Evolutionary conservation across 2,888 invertebrate genomes (phyloP).

Genomic region (Gastrophysa polygoni): DNA sequence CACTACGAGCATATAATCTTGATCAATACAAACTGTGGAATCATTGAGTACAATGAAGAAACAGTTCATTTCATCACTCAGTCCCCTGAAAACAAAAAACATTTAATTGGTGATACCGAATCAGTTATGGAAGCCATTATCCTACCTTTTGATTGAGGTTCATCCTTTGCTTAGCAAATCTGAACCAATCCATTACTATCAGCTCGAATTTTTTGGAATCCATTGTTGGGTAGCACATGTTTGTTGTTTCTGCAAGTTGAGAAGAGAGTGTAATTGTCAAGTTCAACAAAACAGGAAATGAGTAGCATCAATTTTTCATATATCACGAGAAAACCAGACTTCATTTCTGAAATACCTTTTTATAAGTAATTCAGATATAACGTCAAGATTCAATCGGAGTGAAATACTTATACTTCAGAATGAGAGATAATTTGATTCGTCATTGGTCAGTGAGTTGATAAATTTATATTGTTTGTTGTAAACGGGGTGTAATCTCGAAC

Average conservation of each 20-base stretch:
- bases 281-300: background rate
- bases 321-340: too few species aligned
- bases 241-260: background rate
- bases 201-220: background rate
- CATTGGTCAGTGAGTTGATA: too few species aligned
- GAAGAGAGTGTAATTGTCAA: background rate
- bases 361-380: too few species aligned
- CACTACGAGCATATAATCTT: too few species aligned
- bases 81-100: background rate
- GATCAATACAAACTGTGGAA: too few species aligned
- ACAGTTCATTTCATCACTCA: background rate
- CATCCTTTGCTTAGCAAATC: background rate
- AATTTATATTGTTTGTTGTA: too few species aligned
- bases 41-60: too few species aligned
- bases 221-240: background rate
- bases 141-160: background rate
- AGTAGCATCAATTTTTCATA: background rate
- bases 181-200: constrained; percentile 3
- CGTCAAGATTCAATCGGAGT: too few species aligned
- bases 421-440: too few species aligned
- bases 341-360: too few species aligned
- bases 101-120: background rate
- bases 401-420: too few species aligned
- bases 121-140: background rate
- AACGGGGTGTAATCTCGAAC: too few species aligned